Evolutionary conservation across 2,113 vertebrate genomes (phyloP).

Genomic region (Melospiza georgiana): DNA sequence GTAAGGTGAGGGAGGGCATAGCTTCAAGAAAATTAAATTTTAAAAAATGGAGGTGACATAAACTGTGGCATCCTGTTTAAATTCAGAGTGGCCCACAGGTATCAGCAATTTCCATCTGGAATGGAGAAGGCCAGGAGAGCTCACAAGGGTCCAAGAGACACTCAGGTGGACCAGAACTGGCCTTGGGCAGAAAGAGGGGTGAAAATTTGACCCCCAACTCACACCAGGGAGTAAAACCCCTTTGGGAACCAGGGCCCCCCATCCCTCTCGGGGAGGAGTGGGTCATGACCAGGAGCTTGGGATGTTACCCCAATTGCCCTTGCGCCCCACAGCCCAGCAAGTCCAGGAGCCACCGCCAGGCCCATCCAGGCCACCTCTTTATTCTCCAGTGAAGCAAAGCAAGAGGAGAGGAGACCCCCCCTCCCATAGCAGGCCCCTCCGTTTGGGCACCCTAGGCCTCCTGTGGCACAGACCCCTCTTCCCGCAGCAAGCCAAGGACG

Average conservation of each 20-base stretch:
- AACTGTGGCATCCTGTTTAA: not conserved
- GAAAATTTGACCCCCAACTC: not conserved
- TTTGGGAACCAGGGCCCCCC: not conserved
- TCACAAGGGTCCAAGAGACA: not conserved
- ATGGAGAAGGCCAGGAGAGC: not conserved
- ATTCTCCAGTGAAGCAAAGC: constrained; percentile 63
- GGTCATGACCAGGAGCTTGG: not conserved
- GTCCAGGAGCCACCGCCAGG: constrained; percentile 48
- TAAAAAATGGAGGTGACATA: not conserved
- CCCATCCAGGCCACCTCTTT: constrained; percentile 52
- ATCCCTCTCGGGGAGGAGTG: not conserved
- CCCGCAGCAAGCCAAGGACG: not conserved
- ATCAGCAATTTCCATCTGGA: not conserved
- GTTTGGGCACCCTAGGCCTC: not conserved
- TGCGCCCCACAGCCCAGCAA: constrained; percentile 36
- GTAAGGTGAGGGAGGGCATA: not conserved
- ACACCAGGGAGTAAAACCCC: not conserved
- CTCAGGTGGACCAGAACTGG: not conserved
- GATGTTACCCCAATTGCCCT: not conserved
- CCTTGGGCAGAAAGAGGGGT: not conserved
- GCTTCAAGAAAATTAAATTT: not conserved
- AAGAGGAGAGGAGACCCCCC: not conserved
- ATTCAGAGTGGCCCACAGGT: not conserved
- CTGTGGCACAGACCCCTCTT: not conserved
- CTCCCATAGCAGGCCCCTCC: not conserved